Evolutionary conservation across 2,797 vertebrate species (phyloP), one percentile per base, ranked within the genome.

Genomic region (Hippopotamyrus pictus): DNA sequence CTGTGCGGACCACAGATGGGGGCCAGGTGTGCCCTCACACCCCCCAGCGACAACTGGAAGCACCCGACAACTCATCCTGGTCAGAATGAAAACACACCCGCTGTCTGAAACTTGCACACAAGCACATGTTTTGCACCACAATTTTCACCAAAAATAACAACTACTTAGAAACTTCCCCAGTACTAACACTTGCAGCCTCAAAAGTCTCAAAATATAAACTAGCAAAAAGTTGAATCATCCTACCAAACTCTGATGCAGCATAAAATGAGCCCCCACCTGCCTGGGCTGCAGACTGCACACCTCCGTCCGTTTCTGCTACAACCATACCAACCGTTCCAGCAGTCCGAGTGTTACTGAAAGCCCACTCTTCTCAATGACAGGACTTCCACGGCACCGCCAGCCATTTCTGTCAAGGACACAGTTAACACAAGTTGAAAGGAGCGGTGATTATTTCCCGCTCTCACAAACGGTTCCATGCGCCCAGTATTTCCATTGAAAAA

Each of bases 391-490:
- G 5, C n/a, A 50, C 46, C 3, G 3, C 9, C 11, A 50, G 8
- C 82, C 44, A 51, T 84, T 84, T 84, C 65, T 79, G 82, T 51
- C 82, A 84, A 84, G 82, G 82, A 84, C 82, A n/a, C 73, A 84
- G 82, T 84, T 44, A 51, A 29, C 82, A 84, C 41, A 51, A 84
- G 82, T 22, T 50, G 44, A 84, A 84, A 84, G 82, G 46, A 84
- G 82, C 29, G 46, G 22, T 19, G 73, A 79, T 79, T 79, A 79
- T 79, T 79, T 44, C 65, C 29, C 17, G 37, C 29, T 19, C 73
- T 76, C 44, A 5, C 41, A 84, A 48, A 84, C 82, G 11, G 8
- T 48, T 84, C 82, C 82, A 51, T 44, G n/a, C n/a, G 3, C n/a
- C 0, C 73, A 79, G 73, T 44, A 79, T 79, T 79, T 79, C 33